Percentiles rank a stretch among this genome's conserved stretches.
phyloP scores from a whole-genome alignment of 2,113 vertebrate genomes.

The Melospiza melodia region DNA sequence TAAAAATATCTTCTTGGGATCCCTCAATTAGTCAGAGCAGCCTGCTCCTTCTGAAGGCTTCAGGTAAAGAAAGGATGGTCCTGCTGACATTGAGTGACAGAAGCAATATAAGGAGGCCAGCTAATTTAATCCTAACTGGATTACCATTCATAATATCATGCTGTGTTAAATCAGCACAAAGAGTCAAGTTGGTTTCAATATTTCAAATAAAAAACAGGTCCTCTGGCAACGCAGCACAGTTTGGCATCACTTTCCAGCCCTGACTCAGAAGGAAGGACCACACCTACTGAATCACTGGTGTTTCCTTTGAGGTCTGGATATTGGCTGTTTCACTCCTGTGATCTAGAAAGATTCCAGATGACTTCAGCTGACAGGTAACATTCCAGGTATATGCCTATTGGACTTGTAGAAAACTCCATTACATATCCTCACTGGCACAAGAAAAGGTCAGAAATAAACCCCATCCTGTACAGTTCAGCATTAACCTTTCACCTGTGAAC shows the following conservation, averaged over 20 bases:
- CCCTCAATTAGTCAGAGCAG: neutral
- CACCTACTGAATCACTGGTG: conserved; percentile 45
- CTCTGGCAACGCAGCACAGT: neutral
- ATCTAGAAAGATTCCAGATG: neutral
- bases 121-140: neutral
- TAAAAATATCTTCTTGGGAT: neutral
- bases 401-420: neutral
- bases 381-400: neutral
- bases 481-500: neutral
- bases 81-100: neutral
- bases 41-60: neutral
- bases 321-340: neutral
- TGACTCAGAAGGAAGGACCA: conserved; percentile 41
- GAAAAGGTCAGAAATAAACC: neutral
- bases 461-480: neutral
- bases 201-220: neutral
- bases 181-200: neutral
- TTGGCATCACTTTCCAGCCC: neutral
- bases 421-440: neutral
- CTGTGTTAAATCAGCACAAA: neutral
- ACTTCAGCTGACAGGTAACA: neutral
- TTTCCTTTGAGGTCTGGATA: neutral
- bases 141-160: neutral
- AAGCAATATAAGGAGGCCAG: neutral
- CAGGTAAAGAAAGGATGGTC: neutral